Evolutionary conservation across 2,797 vertebrate species (phyloP), one percentile per base, ranked within the genome.

Genomic region (Otus scops): DNA sequence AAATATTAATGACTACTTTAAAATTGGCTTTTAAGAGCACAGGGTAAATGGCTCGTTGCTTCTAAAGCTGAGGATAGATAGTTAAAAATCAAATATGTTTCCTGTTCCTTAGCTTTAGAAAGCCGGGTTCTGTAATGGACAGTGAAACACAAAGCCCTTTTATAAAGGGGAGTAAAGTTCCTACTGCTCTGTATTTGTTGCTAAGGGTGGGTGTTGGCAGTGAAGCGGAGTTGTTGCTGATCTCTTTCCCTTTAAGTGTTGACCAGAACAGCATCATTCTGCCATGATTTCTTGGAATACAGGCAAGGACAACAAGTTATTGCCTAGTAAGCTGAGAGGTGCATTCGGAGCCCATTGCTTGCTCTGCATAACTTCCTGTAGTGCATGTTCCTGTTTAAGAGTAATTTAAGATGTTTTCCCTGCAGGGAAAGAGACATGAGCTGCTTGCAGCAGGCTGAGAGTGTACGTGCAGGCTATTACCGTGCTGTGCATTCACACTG

Each of bases 381-480:
- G 68, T 17, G 53, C 27, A 17, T 0, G 0, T 57, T 71, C 51
- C 38, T 51, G 8, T 51, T 74, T 67, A 30, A 18, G 51, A 56
- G 60, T 54, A 36, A 47, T 36, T 12, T 1, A 39, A 39, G 84
- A 18, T 11, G 5, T 63, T 65, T 82, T 27, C n/a, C 38, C 67
- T 82, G 71, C 47, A 51, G 65, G n/a, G 27, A 54, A 22, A 26
- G 60, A 68, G 69, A 7, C 14, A 13, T 9, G 88, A 85, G 20
- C 57, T 41, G 67, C 57, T 50, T 36, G 51, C 39, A 74, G 67
- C 70, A 74, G 56, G 9, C 13, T 5, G 13, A 9, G 61, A 26
- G 32, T 13, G 2, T 43, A 23, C 0, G 0, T 85, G 57, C 27
- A 53, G 68, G 38, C 22, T 75, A 2, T 32, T 47, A 19, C 47